A percentile compares a stretch with the other conserved stretches of the same genome.
Evolutionary conservation across 2,113 vertebrate genomes (phyloP).

Genomic region (Thalassoma bifasciatum): DNA sequence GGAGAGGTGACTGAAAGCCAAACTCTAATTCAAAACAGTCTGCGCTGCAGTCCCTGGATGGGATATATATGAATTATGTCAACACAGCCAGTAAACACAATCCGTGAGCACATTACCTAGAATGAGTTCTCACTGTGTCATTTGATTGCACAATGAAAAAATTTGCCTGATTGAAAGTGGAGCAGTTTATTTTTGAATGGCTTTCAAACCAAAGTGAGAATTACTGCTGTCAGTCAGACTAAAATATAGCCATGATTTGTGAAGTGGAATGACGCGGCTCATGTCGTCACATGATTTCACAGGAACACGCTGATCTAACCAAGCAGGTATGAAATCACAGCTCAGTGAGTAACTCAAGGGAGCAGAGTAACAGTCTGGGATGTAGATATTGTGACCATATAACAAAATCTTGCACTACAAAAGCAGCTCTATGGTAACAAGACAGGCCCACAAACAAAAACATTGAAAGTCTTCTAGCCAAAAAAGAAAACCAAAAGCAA

Average conservation of each 20-base stretch:
- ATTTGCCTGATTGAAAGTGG: slow-evolving; percentile 38
- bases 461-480: too few relatives aligned
- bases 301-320: slow-evolving; percentile 19
- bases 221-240: slow-evolving; percentile 50
- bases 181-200: slow-evolving; percentile 36
- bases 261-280: slow-evolving; percentile 28
- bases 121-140: slow-evolving; percentile 51
- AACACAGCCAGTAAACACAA: slow-evolving; percentile 7
- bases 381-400: slow-evolving; percentile 21
- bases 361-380: slow-evolving; percentile 6
- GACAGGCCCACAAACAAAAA: slow-evolving; percentile 21
- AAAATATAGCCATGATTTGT: slow-evolving; percentile 38
- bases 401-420: slow-evolving; percentile 18
- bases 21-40: slow-evolving; percentile 39
- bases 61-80: slow-evolving; percentile 14
- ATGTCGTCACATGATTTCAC: slow-evolving; percentile 35
- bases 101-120: slow-evolving; percentile 24
- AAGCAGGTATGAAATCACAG: slow-evolving; percentile 25
- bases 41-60: slow-evolving; percentile 6
- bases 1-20: slow-evolving; percentile 41
- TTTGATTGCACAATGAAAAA: slow-evolving; percentile 40
- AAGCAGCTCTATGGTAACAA: background rate
- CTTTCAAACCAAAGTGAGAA: slow-evolving; percentile 57
- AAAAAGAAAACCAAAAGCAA: too few relatives aligned
- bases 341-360: slow-evolving; percentile 1